Base-by-base conservation (phyloP, 2,113 vertebrate species). In the Eretmochelys imbricata region DNA sequence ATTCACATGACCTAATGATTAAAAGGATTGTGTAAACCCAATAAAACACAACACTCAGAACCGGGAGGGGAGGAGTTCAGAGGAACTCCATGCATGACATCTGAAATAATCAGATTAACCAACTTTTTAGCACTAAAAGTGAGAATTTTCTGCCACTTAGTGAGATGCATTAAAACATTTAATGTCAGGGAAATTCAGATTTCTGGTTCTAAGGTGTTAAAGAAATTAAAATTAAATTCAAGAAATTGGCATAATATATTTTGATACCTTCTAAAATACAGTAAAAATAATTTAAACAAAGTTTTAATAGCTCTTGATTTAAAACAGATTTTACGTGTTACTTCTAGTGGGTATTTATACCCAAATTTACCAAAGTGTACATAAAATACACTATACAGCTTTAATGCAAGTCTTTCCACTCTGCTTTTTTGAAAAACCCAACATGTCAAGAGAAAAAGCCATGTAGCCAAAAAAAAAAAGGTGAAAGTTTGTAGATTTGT, bases 1-100 rank as follows among this genome's bases (percentile, higher is more conserved):
- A 97, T 98, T 98, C 96, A 96, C 95, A 97, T 97, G 97, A 98
- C 96, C 98, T 96, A 94, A 94, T 59, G 78, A 82, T 10, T 59
- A 59, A 53, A 81, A 72, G 83, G 54, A 88, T 51, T 55, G 16
- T 84, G 27, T 89, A 95, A 54, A 54, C 2, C 55, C 48, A 54
- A 25, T 5, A 5, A 8, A 90, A 9, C 20, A 81, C 6, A 38
- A 59, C 5, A 27, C 57, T 55, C 20, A 24, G 54, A 55, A 24
- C 3, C 8, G 25, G 13, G 29, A 5, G 12, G 29, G 59, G 29
- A 35, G 59, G 59, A 31, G 31, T 24, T 55, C 54, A 55, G 59
- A 93, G 35, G 80, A 88, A 85, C 42, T 55, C 62, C 90, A 81
- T 57, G 87, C 1, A 82, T 12, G 35, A 90, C 80, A 80, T 25